Evolutionary conservation across 2,888 invertebrate species (phyloP).

Genomic region (Microplitis manilae): DNA sequence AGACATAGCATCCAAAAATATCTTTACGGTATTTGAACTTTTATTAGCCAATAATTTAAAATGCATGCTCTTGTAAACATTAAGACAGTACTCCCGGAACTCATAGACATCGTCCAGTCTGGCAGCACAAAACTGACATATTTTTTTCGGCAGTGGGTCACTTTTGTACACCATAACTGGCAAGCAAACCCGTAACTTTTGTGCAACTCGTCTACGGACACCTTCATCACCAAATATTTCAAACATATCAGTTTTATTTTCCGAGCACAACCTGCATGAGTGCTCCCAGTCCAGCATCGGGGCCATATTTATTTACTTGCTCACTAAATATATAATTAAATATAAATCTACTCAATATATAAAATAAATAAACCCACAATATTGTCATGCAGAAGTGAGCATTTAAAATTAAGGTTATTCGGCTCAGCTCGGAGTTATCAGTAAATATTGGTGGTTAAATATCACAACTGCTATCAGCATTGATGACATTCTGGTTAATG

Average conservation of each 20-base stretch:
- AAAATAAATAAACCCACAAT: background rate
- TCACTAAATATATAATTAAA: background rate
- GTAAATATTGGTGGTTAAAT: background rate
- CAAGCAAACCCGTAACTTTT: conserved; percentile 62
- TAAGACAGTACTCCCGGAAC: conserved; percentile 62
- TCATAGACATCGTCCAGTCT: conserved; percentile 63
- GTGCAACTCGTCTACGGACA: conserved; percentile 58
- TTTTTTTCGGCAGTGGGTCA: conserved; percentile 66
- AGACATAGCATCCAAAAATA: conserved; percentile 63
- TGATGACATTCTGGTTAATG: background rate
- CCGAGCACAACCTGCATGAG: conserved; percentile 62
- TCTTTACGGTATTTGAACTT: conserved; percentile 57
- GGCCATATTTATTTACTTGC: conserved; percentile 11
- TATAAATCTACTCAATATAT: background rate
- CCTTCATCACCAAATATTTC: conserved; percentile 64
- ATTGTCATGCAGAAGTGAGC: background rate
- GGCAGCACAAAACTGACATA: conserved; percentile 66
- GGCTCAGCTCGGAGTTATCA: background rate
- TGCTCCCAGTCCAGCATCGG: conserved; percentile 55
- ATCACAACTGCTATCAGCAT: background rate
- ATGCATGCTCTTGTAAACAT: conserved; percentile 62
- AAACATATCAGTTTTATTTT: conserved; percentile 63
- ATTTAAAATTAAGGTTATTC: background rate
- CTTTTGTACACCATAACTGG: conserved; percentile 65
- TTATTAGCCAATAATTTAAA: conserved; percentile 53